These are phyloP conservation scores for Poecilia picta DNA, from an alignment of 2,797 vertebrate genomes.

Conservation along the genomic window DNA sequence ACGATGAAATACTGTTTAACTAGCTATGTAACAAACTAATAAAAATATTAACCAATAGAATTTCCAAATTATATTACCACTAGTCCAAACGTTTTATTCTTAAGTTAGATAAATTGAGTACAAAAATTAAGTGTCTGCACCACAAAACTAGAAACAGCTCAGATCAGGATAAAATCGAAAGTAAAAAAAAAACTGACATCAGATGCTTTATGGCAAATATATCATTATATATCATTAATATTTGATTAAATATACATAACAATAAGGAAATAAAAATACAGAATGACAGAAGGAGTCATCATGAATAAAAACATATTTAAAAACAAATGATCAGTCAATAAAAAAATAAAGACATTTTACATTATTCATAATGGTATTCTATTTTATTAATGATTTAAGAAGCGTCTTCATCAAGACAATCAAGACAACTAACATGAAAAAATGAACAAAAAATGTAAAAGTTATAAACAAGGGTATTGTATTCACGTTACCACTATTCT, in stretches of 20 bases:
- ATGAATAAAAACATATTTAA: neutral
- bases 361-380: neutral
- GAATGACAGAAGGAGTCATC: neutral
- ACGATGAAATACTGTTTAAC: neutral
- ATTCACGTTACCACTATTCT: neutral
- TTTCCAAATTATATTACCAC: neutral
- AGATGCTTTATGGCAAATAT: neutral
- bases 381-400: neutral
- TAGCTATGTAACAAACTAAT: neutral
- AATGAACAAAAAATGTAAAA: neutral
- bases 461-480: neutral
- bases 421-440: neutral
- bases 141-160: neutral
- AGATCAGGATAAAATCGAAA: neutral
- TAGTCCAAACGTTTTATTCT: neutral
- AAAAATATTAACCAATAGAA: neutral
- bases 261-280: neutral
- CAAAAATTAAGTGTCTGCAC: neutral
- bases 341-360: neutral
- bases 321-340: neutral
- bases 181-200: neutral
- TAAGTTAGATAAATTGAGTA: neutral
- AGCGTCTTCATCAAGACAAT: neutral
- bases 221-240: neutral
- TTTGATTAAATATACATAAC: neutral